phyloP scores from a whole-genome alignment of 2,113 vertebrate species.

The Clinocottus analis region DNA sequence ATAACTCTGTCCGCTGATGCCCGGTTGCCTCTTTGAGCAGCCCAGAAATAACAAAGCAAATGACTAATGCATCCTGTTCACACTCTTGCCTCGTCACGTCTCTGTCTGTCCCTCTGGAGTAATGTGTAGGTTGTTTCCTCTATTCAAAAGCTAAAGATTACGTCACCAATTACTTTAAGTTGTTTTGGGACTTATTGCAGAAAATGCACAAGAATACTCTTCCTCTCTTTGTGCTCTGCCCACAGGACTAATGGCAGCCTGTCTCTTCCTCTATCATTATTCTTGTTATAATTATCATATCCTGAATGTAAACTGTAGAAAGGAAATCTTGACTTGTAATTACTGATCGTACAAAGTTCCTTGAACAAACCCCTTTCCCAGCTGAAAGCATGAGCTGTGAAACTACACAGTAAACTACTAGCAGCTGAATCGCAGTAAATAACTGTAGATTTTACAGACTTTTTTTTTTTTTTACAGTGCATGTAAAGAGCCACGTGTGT shows the following conservation, averaged over 20 bases:
- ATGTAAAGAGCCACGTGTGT: constrained; percentile 26
- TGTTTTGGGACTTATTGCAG: neutral
- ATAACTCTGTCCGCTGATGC: constrained; percentile 44
- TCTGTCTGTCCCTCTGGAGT: neutral
- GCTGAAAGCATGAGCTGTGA: constrained; percentile 16
- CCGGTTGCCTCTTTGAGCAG: constrained; percentile 17
- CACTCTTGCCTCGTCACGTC: neutral
- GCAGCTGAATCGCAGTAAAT: too few species aligned
- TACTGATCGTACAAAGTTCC: neutral
- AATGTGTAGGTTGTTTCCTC: constrained; percentile 11
- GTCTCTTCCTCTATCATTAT: too few species aligned
- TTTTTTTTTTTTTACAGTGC: too few species aligned
- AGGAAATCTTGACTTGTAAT: neutral
- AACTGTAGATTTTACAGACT: too few species aligned
- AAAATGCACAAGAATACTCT: neutral
- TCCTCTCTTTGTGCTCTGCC: neutral
- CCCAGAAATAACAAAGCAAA: constrained; percentile 44
- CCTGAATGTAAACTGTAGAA: neutral
- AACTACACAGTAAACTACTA: too few species aligned
- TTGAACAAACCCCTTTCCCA: constrained; percentile 7
- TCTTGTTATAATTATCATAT: too few species aligned
- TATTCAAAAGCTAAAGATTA: neutral
- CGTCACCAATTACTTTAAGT: neutral
- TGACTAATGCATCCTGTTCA: constrained; percentile 11
- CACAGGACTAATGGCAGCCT: neutral